These are phyloP conservation scores for Sebastes goodei DNA, from an alignment of 2,797 vertebrate genomes.

Conservation along the genomic window DNA sequence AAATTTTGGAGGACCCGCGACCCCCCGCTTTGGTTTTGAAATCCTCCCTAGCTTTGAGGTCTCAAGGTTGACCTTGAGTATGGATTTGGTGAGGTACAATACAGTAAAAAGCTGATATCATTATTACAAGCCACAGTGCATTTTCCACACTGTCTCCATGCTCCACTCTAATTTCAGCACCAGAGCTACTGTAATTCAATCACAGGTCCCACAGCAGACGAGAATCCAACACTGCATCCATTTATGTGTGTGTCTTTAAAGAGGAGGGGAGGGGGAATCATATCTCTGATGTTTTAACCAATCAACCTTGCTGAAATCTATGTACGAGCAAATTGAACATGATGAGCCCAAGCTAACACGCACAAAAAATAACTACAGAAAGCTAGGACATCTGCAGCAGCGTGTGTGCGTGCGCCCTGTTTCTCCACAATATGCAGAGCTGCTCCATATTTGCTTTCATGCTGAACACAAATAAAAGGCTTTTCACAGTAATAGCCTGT, in stretches of 20 bases:
- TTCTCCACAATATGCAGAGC: conserved; percentile 43
- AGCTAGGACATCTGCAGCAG: conserved; percentile 15
- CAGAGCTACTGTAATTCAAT: conserved; percentile 70
- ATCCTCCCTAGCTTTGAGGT: rapidly evolving
- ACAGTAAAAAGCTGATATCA: conserved; percentile 42
- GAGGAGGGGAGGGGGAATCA: background rate
- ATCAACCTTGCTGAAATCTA: conserved; percentile 58
- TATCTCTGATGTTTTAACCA: conserved; percentile 59
- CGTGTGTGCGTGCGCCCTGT: background rate
- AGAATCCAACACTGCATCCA: conserved; percentile 23
- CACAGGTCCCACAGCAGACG: conserved; percentile 41
- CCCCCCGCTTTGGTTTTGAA: rapidly evolving
- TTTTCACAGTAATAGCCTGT: conserved; percentile 60
- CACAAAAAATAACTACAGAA: conserved; percentile 28
- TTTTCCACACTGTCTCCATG: conserved; percentile 57
- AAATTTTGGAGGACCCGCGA: rapidly evolving
- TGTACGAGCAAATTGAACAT: conserved; percentile 60
- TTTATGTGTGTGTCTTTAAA: background rate
- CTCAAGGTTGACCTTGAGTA: too few species aligned
- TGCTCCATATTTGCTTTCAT: conserved; percentile 37
- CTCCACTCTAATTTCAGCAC: conserved; percentile 67
- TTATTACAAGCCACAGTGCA: conserved; percentile 57
- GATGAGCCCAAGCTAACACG: conserved; percentile 37
- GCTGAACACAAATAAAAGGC: conserved; percentile 51
- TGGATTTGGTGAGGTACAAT: background rate